phyloP scores from a whole-genome alignment of 1,140 invertebrate genomes.

The Drosophila rhopaloa region DNA sequence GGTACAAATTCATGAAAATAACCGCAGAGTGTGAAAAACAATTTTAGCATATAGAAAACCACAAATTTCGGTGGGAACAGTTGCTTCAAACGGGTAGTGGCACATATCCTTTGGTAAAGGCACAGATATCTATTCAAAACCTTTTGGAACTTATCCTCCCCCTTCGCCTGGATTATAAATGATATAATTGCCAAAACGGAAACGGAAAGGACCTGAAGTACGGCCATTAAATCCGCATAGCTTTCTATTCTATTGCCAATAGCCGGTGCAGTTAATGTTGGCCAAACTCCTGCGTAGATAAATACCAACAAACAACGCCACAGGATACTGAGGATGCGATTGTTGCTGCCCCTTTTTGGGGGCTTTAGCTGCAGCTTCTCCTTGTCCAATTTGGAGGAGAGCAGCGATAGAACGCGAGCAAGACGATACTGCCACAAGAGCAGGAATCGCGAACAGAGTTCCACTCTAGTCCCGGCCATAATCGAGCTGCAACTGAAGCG shows the following conservation, averaged over 20 bases:
- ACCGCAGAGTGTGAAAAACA: conserved; percentile 47
- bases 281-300: conserved; percentile 37
- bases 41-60: conserved; percentile 41
- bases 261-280: conserved; percentile 12
- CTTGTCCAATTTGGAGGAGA: conserved; percentile 43
- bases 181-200: conserved; percentile 51
- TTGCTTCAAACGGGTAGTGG: conserved; percentile 7
- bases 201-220: conserved; percentile 43
- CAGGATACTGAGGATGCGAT: conserved; percentile 36
- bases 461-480: conserved; percentile 44
- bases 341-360: conserved; percentile 30
- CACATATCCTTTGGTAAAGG: conserved; percentile 52
- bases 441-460: conserved; percentile 46
- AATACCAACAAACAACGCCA: conserved; percentile 58
- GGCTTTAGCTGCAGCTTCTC: conserved; percentile 29
- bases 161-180: conserved; percentile 52
- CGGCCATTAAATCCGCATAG: conserved; percentile 53
- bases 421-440: conserved; percentile 44
- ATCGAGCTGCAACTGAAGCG: conserved; percentile 39
- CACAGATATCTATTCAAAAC: conserved; percentile 64
- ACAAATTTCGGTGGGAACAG: conserved; percentile 53
- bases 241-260: conserved; percentile 10
- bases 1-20: conserved; percentile 55
- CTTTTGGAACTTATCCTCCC: conserved; percentile 34
- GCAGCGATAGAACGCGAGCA: conserved; percentile 48